Evolutionary conservation across 2,888 invertebrate genomes (phyloP).

Genomic region (Cheilosia grossa): DNA sequence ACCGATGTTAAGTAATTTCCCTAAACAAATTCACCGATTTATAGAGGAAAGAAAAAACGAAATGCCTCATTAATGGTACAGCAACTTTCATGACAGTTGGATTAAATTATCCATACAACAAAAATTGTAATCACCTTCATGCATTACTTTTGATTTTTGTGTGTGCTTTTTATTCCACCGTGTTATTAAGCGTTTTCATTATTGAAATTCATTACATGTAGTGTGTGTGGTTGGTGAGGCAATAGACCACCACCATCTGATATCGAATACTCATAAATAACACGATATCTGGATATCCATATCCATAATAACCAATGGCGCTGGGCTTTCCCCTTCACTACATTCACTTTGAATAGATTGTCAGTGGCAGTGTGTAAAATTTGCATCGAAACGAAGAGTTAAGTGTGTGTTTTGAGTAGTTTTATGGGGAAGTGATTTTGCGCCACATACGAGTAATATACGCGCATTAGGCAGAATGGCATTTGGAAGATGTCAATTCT

Average conservation of each 20-base stretch:
- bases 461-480: not conserved
- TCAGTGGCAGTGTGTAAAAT: not conserved
- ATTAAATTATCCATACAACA: not conserved
- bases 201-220: conserved; percentile 39
- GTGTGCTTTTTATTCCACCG: conserved; percentile 5
- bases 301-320: conserved; percentile 2
- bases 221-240: conserved; percentile 35
- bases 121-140: conserved; percentile 12
- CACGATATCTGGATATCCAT: conserved; percentile 60
- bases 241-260: conserved; percentile 65
- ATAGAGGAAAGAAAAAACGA: not conserved
- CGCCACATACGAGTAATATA: not conserved
- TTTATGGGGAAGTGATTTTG: not conserved
- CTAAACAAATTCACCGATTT: conserved; percentile 6
- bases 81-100: conserved; percentile 30
- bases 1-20: conserved; percentile 15
- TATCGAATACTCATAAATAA: conserved; percentile 65
- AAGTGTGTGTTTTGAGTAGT: not conserved
- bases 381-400: conserved; percentile 1
- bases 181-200: conserved; percentile 55
- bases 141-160: conserved; percentile 10
- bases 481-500: conserved; percentile 22
- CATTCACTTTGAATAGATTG: conserved; percentile 37
- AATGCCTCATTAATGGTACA: conserved; percentile 5
- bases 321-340: conserved; percentile 68